Conservation (phyloP, 2,888 invertebrate genomes). For the Cephus runcator region DNA sequence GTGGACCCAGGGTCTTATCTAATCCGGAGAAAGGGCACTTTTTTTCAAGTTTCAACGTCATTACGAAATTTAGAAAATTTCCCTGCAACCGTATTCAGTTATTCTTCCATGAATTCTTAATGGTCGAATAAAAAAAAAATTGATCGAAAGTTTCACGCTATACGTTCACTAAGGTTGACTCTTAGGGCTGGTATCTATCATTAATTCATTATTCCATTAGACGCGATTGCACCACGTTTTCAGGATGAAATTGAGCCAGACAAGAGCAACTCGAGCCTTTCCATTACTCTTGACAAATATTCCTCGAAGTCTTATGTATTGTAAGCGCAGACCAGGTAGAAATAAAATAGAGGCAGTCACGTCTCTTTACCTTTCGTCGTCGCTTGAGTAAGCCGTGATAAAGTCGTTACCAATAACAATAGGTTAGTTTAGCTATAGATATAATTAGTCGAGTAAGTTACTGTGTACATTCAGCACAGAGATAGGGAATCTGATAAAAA, state of each 20-base stretch:
- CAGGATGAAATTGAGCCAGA: not conserved
- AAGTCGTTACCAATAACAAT: not conserved
- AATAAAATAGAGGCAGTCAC: not conserved
- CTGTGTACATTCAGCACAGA: not conserved
- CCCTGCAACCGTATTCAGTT: not conserved
- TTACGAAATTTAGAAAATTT: not conserved
- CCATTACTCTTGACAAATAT: not conserved
- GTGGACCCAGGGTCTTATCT: not conserved
- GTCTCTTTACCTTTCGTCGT: not conserved
- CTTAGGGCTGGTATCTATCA: not conserved
- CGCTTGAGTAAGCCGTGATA: not conserved
- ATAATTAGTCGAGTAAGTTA: not conserved
- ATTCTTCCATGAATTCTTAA: not conserved
- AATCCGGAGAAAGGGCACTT: not conserved
- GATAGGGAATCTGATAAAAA: not conserved
- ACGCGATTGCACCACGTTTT: not conserved
- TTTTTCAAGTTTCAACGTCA: not conserved
- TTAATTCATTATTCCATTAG: not conserved
- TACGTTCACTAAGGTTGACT: not conserved
- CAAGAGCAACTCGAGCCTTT: not conserved
- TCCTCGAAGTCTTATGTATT: not conserved
- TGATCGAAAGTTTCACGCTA: not conserved
- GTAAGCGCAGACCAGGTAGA: not conserved
- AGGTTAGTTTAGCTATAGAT: not conserved
- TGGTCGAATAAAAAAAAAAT: not conserved